These are phyloP conservation scores for Callaeas wilsoni DNA, from an alignment of 2,113 vertebrate species.

Conservation along the genomic window DNA sequence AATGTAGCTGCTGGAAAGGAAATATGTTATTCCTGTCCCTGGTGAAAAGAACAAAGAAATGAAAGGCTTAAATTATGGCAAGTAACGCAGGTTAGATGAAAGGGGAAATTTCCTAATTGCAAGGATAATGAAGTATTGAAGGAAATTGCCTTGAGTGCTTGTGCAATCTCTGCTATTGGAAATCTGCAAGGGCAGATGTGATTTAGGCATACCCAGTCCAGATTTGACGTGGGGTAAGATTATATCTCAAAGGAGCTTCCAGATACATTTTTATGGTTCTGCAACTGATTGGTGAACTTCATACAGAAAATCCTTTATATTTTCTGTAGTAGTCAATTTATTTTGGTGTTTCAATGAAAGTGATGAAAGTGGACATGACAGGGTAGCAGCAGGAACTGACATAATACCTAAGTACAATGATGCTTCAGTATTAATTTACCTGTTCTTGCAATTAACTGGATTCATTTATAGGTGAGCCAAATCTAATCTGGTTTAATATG, in stretches of 20 bases:
- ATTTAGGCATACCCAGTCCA: neutral
- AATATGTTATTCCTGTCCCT: neutral
- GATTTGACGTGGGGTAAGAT: neutral
- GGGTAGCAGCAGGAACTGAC: neutral
- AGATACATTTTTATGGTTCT: neutral
- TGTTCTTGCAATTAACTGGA: neutral
- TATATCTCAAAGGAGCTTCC: neutral
- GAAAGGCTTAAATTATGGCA: conserved; percentile 1
- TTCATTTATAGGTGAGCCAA: neutral
- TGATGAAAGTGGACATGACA: neutral
- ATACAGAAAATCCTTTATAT: neutral
- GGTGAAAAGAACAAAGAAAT: conserved; percentile 48
- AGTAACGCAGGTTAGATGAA: conserved; percentile 28
- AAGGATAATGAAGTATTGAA: conserved; percentile 10
- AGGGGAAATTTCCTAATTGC: conserved; percentile 29
- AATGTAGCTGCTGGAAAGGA: neutral
- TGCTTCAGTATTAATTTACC: neutral
- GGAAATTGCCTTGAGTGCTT: neutral
- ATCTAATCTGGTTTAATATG: neutral
- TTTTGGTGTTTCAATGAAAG: neutral
- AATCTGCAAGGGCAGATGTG: neutral
- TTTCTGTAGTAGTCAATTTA: neutral
- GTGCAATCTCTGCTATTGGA: neutral
- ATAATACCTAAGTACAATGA: neutral
- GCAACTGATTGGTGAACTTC: neutral